Evolutionary conservation across 2,888 invertebrate genomes (phyloP), one percentile per base, ranked within the genome.

Genomic region (Sceliomorpha sp.): DNA sequence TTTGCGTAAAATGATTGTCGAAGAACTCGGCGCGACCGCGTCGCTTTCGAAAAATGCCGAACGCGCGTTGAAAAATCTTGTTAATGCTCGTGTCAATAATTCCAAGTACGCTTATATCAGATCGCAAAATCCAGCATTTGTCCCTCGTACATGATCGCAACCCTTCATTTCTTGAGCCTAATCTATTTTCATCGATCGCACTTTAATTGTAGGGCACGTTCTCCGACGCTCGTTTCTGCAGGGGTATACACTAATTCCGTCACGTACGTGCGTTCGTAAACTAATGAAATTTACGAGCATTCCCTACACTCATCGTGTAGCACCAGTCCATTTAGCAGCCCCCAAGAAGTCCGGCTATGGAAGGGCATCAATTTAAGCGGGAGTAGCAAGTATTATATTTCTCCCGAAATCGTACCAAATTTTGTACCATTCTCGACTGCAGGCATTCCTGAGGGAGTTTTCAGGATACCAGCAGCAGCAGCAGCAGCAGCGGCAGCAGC

Each of bases 81-180:
- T n/a, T n/a, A n/a, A n/a, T n/a, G n/a, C n/a, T n/a, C n/a, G n/a
- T n/a, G n/a, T n/a, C n/a, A n/a, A n/a, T n/a, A 20, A 20, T 20
- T 20, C 42, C 32, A 15, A 29, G 12, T 9, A 2, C 8, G 10
- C 17, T 26, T 9, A 53, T 37, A 40, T 31, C 47, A 12, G 44
- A 50, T 60, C 29, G 55, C 44, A 48, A 67, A 67, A 31, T 13
- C 32, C 47, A 32, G 26, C 27, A 17, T 42, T 63, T 69, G 59
- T 63, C 70, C 72, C 44, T 60, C 68, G 59, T 62, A n/a, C n/a
- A 73, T 68, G 75, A 74, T 75, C 71, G 51, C 58, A 68, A 74
- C 76, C 75, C 75, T 70, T 68, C 68, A 50, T 70, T 70, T 58
- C 71, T 62, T 71, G 72, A 70, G 69, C 69, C 73, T 72, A 71